Evolutionary conservation across 2,113 vertebrate genomes (phyloP).

Genomic region (Ascaphus truei): DNA sequence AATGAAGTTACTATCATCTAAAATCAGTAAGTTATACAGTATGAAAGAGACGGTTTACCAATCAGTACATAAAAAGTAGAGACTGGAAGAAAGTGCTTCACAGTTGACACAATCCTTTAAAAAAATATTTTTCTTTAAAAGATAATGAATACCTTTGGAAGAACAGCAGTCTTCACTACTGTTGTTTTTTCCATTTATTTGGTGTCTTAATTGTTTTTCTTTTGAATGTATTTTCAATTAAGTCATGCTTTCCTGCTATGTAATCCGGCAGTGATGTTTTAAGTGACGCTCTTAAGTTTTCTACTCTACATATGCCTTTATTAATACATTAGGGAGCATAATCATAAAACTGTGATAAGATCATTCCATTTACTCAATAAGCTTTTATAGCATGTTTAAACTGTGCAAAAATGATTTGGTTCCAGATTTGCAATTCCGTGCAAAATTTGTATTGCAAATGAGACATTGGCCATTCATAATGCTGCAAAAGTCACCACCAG

Average conservation of each 20-base stretch:
- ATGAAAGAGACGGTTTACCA: too few species aligned
- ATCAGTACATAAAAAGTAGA: too few species aligned
- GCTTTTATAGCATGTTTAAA: too few species aligned
- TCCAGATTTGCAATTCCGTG: too few species aligned
- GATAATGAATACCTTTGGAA: not conserved
- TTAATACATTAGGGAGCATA: conserved; percentile 1
- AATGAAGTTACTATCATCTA: too few species aligned
- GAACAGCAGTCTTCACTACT: not conserved
- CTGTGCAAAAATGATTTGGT: too few species aligned
- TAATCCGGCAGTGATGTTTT: conserved; percentile 4
- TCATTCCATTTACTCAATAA: too few species aligned
- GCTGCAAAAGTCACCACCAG: too few species aligned
- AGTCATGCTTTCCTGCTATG: not conserved
- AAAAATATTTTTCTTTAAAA: not conserved
- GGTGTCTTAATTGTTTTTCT: not conserved
- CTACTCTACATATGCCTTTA: conserved; percentile 14
- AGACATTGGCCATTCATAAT: too few species aligned
- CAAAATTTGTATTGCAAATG: too few species aligned
- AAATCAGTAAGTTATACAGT: not conserved
- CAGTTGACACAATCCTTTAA: not conserved
- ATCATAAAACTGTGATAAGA: too few species aligned
- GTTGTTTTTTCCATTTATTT: not conserved
- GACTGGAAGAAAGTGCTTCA: too few species aligned
- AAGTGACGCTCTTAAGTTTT: not conserved
- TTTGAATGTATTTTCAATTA: not conserved